Evolutionary conservation across 2,113 vertebrate genomes (phyloP).

Genomic region (Gobius niger): DNA sequence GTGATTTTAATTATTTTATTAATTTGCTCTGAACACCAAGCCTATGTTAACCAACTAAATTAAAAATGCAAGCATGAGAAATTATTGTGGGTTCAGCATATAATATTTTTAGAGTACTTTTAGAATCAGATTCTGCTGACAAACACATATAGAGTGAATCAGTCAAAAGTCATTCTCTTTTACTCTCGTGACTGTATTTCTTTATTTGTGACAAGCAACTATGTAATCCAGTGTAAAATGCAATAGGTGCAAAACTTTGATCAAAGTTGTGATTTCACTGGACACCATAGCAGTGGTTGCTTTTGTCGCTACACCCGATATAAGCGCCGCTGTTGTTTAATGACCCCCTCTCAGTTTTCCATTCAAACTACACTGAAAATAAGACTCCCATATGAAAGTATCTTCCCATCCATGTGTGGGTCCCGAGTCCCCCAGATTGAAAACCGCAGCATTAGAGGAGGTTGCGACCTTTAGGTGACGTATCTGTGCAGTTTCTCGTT

Average conservation of each 20-base stretch:
- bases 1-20: background rate
- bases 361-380: too few relatives aligned
- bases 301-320: too few relatives aligned
- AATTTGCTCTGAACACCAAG: background rate
- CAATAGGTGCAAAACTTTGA: too few relatives aligned
- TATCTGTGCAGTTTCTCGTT: conserved; percentile 54
- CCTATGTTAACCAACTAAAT: background rate
- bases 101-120: background rate
- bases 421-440: too few relatives aligned
- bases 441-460: conserved; percentile 27
- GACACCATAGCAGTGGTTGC: too few relatives aligned
- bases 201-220: background rate
- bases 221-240: too few relatives aligned
- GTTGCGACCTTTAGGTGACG: conserved; percentile 24
- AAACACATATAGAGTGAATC: conserved; percentile 32
- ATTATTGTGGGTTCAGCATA: background rate
- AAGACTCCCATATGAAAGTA: too few relatives aligned
- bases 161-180: background rate
- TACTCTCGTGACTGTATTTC: background rate
- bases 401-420: too few relatives aligned
- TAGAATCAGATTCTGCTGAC: conserved; percentile 18
- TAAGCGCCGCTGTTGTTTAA: too few relatives aligned
- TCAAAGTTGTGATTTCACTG: too few relatives aligned
- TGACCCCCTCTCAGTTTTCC: too few relatives aligned
- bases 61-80: background rate